A percentile compares a stretch with the other conserved stretches of the same genome.
Evolutionary conservation across 2,797 vertebrate species (phyloP).

Genomic region (Neosilurus hyrtlii): DNA sequence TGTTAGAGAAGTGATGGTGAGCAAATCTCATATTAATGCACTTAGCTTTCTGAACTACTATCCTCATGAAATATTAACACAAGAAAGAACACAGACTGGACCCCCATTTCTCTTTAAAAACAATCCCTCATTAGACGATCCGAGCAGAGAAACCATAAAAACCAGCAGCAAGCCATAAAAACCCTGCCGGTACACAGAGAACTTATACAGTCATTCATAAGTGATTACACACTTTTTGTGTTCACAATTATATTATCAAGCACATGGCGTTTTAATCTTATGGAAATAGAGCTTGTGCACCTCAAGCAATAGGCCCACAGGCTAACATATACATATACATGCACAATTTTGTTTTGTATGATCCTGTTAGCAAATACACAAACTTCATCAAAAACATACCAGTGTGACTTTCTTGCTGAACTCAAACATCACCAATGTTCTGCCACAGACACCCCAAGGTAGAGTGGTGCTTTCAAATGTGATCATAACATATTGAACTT

Average conservation of each 20-base stretch:
- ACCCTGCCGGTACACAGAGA: background rate
- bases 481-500: background rate
- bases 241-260: background rate
- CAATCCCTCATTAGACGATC: slow-evolving; percentile 55
- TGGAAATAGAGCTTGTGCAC: background rate
- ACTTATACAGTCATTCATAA: background rate
- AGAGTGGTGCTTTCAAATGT: background rate
- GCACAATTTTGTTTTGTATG: no score
- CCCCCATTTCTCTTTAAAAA: slow-evolving; percentile 49
- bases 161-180: background rate
- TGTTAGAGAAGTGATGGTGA: slow-evolving; percentile 36
- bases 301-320: background rate
- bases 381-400: no score
- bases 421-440: background rate
- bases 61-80: slow-evolving; percentile 72
- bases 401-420: background rate
- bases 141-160: slow-evolving; percentile 30
- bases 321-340: no score
- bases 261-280: background rate
- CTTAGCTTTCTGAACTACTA: slow-evolving; percentile 48
- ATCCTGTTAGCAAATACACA: no score
- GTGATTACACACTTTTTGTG: background rate
- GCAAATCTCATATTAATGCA: slow-evolving; percentile 26
- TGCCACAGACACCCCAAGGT: background rate
- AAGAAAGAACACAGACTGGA: slow-evolving; percentile 56